Evolutionary conservation across 1,140 invertebrate genomes (phyloP).

Genomic region (Cydia pomonella): DNA sequence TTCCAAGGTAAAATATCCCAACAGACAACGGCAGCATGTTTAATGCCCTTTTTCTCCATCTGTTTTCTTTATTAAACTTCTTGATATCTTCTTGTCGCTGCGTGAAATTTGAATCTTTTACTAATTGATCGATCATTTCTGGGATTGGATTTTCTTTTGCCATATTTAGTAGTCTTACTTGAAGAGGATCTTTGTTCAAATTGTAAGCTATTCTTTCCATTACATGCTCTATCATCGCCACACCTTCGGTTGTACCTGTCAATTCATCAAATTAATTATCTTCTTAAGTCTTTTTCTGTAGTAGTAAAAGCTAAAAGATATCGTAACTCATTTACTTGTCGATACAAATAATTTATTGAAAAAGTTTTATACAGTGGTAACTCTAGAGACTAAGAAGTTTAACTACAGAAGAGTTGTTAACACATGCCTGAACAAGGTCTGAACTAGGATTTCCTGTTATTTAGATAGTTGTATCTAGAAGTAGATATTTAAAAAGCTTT

Average conservation of each 20-base stretch:
- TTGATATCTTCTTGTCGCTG: constrained; percentile 80
- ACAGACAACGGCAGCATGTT: constrained; percentile 84
- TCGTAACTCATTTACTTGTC: background rate
- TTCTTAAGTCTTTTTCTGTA: background rate
- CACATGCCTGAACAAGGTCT: too few species aligned
- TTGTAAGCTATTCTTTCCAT: constrained; percentile 91
- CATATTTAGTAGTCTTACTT: constrained; percentile 85
- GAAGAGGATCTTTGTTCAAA: constrained; percentile 85
- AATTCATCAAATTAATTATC: constrained; percentile 35
- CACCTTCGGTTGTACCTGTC: constrained; percentile 84
- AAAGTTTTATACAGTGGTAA: too few species aligned
- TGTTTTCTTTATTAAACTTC: constrained; percentile 85
- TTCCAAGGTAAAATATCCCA: constrained; percentile 79
- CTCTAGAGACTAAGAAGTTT: too few species aligned
- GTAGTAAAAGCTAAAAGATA: too few species aligned
- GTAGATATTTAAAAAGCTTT: too few species aligned
- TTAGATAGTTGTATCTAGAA: too few species aligned
- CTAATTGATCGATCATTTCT: constrained; percentile 82
- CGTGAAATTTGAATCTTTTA: constrained; percentile 82
- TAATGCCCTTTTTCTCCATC: constrained; percentile 89
- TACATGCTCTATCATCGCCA: constrained; percentile 88
- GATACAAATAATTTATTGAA: too few species aligned
- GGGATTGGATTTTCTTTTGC: constrained; percentile 69
- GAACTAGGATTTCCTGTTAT: too few species aligned
- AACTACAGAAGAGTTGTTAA: too few species aligned